Evolutionary conservation across 2,888 invertebrate genomes (phyloP), one percentile per base, ranked within the genome.

Genomic region (Eudasyphora cyanicolor): DNA sequence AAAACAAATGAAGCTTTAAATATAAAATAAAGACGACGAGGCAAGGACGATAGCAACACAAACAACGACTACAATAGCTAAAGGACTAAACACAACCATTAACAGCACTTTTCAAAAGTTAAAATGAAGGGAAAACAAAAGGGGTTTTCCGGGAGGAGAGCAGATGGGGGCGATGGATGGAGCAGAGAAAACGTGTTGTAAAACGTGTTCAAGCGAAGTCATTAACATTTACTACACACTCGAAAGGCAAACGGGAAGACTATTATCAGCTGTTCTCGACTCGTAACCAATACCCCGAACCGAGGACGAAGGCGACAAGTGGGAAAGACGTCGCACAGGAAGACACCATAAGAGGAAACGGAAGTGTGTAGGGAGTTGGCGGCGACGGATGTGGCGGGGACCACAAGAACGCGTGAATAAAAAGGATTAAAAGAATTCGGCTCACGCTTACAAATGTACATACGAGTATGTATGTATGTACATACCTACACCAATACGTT

Each of bases 181-280:
- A 71, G 57, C 17, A n/a, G 32, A 73, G 51, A 76, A 81, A 81
- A 79, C 84, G 76, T 84, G 81, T 79, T 76, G 67, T 71, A 49
- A 73, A 84, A 81, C 81, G 81, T 84, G 81, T 81, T 81, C 64
- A 42, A 79, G 12, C 71, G 75, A 73, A 84, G 84, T 84, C 84
- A 84, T 81, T 84, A 84, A 84, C 81, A 84, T 79, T 76, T 51
- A 73, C 78, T 60, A 78, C 24, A 75, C 35, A 35, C 67, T 19
- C 42, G 10, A 38, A 49, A 42, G 19, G 60, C 73, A 79, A 42
- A 73, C 35, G 6, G n/a, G 8, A 35, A n/a, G 49, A 78, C 78
- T 73, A 78, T 79, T 76, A 84, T 81, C 84, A 84, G 84, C 84
- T 84, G 84, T 84, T 81, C 42, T 67, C 21, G n/a, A n/a, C n/a